These are phyloP conservation scores for Tryphoninae sp. DNA, from an alignment of 2,888 invertebrate genomes.

Conservation along the genomic window DNA sequence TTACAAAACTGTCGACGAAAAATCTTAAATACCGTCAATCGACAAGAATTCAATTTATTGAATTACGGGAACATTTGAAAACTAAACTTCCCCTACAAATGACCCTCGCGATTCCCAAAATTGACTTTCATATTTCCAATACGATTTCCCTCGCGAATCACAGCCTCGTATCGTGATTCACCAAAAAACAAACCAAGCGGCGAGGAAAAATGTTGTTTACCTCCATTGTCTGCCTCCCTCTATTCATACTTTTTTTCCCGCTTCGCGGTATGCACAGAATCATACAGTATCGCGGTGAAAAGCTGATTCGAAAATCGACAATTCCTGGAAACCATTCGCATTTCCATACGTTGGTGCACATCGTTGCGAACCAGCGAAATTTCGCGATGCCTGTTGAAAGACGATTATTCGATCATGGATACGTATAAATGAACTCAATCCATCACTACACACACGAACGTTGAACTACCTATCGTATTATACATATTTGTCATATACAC, in stretches of 20 bases:
- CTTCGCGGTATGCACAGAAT: background rate
- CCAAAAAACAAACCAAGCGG: no score
- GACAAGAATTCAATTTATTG: no score
- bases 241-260: constrained; percentile 7
- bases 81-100: no score
- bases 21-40: no score
- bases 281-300: background rate
- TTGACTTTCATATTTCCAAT: no score
- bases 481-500: background rate
- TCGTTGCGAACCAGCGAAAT: background rate
- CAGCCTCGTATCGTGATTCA: no score
- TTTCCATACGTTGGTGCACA: background rate
- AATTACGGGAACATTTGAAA: no score
- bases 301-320: background rate
- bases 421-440: constrained; percentile 20
- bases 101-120: no score
- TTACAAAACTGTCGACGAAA: no score
- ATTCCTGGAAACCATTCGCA: background rate
- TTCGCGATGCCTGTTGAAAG: background rate
- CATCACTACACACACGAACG: background rate
- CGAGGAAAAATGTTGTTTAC: background rate
- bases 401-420: constrained; percentile 11
- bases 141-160: no score
- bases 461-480: constrained; percentile 1
- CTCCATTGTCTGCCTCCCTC: background rate